These are phyloP conservation scores for Actinostola sp. DNA, from an alignment of 92 coral and sea anemone species.

Conservation along the genomic window DNA sequence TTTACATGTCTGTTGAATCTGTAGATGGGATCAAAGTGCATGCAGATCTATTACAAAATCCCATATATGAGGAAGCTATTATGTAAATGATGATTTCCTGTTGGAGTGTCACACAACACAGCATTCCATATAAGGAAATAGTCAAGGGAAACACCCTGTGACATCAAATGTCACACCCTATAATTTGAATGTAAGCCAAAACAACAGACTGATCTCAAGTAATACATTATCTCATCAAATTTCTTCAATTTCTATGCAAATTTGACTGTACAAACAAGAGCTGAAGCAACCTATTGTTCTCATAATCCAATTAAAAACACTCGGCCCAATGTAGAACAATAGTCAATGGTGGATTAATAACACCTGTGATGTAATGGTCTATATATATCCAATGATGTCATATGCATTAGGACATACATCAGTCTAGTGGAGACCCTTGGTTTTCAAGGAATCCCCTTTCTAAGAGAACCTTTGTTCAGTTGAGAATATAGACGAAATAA, in stretches of 20 bases:
- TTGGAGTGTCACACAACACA: constrained; percentile 40
- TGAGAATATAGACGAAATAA: too few species aligned
- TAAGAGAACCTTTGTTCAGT: too few species aligned
- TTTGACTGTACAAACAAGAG: neutral
- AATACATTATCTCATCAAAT: neutral
- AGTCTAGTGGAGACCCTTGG: neutral
- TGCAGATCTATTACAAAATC: neutral
- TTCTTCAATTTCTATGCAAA: neutral
- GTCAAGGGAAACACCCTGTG: constrained; percentile 17
- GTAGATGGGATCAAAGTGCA: constrained; percentile 21
- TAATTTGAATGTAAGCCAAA: neutral
- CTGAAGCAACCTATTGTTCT: neutral
- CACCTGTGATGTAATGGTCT: neutral
- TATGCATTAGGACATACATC: neutral
- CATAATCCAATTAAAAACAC: neutral
- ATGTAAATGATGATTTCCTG: constrained; percentile 30
- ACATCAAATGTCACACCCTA: constrained; percentile 29
- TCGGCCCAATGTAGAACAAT: neutral
- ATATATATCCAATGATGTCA: constrained; percentile 6
- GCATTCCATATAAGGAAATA: constrained; percentile 29
- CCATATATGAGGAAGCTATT: constrained; percentile 25
- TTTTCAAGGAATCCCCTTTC: constrained; percentile 16
- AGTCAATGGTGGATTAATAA: neutral
- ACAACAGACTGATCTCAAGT: neutral
- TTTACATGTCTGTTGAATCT: constrained; percentile 5